Percentiles rank a stretch among this genome's conserved stretches.
Evolutionary conservation across 2,113 vertebrate genomes (phyloP).

Genomic region (Solea senegalensis): DNA sequence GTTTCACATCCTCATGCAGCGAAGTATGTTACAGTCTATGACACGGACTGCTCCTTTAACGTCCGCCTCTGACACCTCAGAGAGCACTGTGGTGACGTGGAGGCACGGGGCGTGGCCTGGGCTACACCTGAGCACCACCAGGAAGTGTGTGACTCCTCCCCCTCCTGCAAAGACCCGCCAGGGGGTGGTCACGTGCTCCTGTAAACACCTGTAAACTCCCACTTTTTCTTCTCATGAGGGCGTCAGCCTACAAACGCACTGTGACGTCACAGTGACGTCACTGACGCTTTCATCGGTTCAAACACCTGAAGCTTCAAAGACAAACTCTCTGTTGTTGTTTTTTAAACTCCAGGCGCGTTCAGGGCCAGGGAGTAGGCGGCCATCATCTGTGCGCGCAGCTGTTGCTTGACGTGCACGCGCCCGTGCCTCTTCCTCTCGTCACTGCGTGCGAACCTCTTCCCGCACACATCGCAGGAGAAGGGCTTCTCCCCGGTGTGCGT

Average conservation of each 20-base stretch:
- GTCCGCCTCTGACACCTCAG: not conserved
- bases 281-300: slow-evolving; percentile 48
- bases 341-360: slow-evolving; percentile 65
- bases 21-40: slow-evolving; percentile 40
- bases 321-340: not conserved
- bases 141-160: not conserved
- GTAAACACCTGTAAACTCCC: slow-evolving; percentile 7
- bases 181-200: not conserved
- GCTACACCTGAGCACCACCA: too few relatives aligned
- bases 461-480: slow-evolving; percentile 95
- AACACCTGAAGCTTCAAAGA: slow-evolving; percentile 33
- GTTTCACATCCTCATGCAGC: slow-evolving; percentile 59
- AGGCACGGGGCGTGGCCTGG: too few relatives aligned
- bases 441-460: slow-evolving; percentile 90
- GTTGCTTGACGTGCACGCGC: slow-evolving; percentile 93
- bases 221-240: not conserved
- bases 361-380: slow-evolving; percentile 72
- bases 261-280: slow-evolving; percentile 59
- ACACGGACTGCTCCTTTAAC: slow-evolving; percentile 21
- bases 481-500: slow-evolving; percentile 97
- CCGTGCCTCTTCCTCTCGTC: slow-evolving; percentile 94
- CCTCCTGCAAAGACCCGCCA: slow-evolving; percentile 12
- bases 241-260: slow-evolving; percentile 5
- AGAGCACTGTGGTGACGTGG: not conserved
- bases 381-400: slow-evolving; percentile 77